These are phyloP conservation scores for Stomorhina lunata DNA, from an alignment of 2,888 invertebrate genomes.

Conservation along the genomic window DNA sequence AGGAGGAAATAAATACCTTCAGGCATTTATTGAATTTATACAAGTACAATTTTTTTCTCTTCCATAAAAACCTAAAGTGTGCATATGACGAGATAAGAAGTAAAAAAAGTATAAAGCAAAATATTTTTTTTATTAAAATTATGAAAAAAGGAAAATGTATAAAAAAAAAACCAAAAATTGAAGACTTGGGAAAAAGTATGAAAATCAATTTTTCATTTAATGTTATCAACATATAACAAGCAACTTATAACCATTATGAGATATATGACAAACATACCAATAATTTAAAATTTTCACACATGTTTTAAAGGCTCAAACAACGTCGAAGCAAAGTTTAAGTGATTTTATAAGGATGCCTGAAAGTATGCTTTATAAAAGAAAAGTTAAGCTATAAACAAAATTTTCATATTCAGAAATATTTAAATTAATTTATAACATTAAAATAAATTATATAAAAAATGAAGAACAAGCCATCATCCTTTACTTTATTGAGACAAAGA, in stretches of 20 bases:
- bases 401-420: neutral
- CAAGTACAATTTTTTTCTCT: neutral
- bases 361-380: constrained; percentile 11
- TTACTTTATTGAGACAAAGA: neutral
- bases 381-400: neutral
- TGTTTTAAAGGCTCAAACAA: neutral
- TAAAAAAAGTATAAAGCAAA: constrained; percentile 5
- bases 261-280: neutral
- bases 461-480: neutral
- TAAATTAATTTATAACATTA: constrained; percentile 9
- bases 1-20: too few relatives aligned
- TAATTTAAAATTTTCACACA: too few relatives aligned
- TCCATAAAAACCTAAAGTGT: constrained; percentile 4
- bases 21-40: constrained; percentile 27
- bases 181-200: constrained; percentile 6
- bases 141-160: neutral
- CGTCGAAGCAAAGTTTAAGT: neutral
- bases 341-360: neutral
- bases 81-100: constrained; percentile 22
- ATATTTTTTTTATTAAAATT: constrained; percentile 9
- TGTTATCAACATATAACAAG: constrained; percentile 22
- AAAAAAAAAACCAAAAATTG: neutral
- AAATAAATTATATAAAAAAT: constrained; percentile 6
- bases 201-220: constrained; percentile 32
- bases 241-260: constrained; percentile 1